Conservation (phyloP, 2,888 invertebrate species). For the Xestia xanthographa region DNA sequence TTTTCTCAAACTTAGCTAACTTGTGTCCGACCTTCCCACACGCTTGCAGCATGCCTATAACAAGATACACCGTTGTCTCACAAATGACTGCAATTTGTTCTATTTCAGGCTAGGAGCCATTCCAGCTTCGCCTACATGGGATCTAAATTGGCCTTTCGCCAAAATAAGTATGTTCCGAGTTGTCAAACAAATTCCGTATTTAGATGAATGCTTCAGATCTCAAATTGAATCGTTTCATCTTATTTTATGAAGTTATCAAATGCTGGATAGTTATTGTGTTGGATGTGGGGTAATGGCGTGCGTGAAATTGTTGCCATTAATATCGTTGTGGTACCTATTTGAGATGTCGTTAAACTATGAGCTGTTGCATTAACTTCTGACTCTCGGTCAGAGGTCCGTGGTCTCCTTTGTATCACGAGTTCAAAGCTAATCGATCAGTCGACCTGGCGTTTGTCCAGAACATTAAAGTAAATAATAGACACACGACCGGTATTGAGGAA, state of each 20-base stretch:
- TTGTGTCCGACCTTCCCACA: conserved; percentile 40
- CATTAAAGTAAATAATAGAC: too few relatives aligned
- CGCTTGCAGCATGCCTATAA: conserved; percentile 49
- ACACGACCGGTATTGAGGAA: too few relatives aligned
- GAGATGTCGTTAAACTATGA: conserved; percentile 12
- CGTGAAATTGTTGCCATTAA: conserved; percentile 21
- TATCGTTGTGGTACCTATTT: conserved; percentile 19
- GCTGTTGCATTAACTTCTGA: neutral
- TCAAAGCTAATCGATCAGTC: too few relatives aligned
- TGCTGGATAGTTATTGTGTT: conserved; percentile 9
- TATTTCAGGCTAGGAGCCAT: conserved; percentile 60
- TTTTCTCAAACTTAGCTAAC: neutral
- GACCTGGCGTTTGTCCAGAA: too few relatives aligned
- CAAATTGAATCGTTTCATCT: conserved; percentile 45
- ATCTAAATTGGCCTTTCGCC: conserved; percentile 62
- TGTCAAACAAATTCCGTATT: conserved; percentile 62
- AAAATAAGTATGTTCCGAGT: conserved; percentile 63
- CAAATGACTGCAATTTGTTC: conserved; percentile 64
- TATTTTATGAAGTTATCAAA: conserved; percentile 50
- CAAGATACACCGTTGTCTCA: conserved; percentile 57
- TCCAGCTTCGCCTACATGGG: conserved; percentile 45
- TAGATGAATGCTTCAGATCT: conserved; percentile 62
- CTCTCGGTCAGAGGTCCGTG: too few relatives aligned
- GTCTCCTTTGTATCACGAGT: too few relatives aligned
- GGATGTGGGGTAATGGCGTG: conserved; percentile 41